phyloP scores from a whole-genome alignment of 2,888 invertebrate genomes.

The Aplocera efformata region DNA sequence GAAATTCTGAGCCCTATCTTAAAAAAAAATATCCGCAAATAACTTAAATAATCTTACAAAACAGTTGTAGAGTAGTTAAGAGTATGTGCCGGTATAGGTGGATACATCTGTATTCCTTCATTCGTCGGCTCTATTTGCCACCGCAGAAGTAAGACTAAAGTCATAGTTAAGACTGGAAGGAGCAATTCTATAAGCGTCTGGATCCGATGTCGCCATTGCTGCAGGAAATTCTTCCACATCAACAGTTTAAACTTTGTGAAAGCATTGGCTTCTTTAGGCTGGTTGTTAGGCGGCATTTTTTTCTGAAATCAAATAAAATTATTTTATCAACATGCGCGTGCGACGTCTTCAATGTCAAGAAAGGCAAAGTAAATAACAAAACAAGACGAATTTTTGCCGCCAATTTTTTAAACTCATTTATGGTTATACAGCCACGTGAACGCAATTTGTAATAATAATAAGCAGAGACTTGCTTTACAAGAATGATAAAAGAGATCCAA shows the following conservation, averaged over 20 bases:
- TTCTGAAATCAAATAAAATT: conserved; percentile 1
- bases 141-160: conserved; percentile 85
- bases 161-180: conserved; percentile 83
- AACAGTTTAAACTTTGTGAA: conserved; percentile 84
- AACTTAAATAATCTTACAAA: conserved; percentile 45
- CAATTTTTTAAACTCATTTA: too few relatives aligned
- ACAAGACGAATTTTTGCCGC: too few relatives aligned
- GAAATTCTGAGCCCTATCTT: too few relatives aligned
- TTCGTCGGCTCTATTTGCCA: conserved; percentile 81
- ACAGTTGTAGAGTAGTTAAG: conserved; percentile 38
- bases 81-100: conserved; percentile 49
- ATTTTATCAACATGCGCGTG: too few relatives aligned
- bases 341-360: too few relatives aligned
- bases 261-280: conserved; percentile 42
- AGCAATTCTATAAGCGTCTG: conserved; percentile 85
- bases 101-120: conserved; percentile 38
- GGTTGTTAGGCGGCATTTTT: conserved; percentile 29
- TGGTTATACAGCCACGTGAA: too few relatives aligned
- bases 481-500: too few relatives aligned
- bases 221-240: conserved; percentile 91
- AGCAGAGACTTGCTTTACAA: too few relatives aligned
- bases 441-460: too few relatives aligned
- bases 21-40: conserved; percentile 6
- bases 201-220: conserved; percentile 86
- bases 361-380: too few relatives aligned